Base-by-base conservation (phyloP, 1,140 invertebrate species). In the Halesus radiatus region DNA sequence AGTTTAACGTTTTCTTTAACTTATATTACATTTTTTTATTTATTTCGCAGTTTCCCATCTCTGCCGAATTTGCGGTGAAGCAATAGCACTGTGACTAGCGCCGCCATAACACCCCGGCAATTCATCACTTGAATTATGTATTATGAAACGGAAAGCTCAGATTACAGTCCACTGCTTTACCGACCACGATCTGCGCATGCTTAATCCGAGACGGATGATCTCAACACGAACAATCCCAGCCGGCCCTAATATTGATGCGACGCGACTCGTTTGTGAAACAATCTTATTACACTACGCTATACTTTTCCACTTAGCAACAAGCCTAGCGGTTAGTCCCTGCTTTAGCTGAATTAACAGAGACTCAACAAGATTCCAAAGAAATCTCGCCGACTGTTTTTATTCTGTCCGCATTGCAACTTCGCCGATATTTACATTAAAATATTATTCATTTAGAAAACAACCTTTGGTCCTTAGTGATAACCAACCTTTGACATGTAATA, bases 131-230 rank as follows among this genome's bases (percentile, higher is more conserved):
- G 66, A 78, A 78, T 70, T 70, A 70, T 70, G 66, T 50, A 70
- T 78, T 78, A 78, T 70, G 64, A 78, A 70, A 78, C 76, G 76
- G 64, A 78, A 78, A 78, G 62, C 76, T 78, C 62, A 62, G 66
- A 78, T 78, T 78, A 78, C 76, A 68, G 52, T 53, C 64, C 29
- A 70, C 62, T 78, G 52, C 60, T 52, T 78, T 70, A 68, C 60
- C 45, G 62, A 68, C 50, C 76, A 70, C 76, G 64, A 78, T 70
- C 64, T 53, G 22, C 45, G 62, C 62, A 64, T 50, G 60, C 76
- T 78, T 78, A 29, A 78, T 54, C 37, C 62, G 62, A 53, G 76
- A 78, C 53, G 62, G 66, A 70, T 68, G 76, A 66, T 70, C 66
- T 50, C 66, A 50, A 20, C 32, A 18, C 45, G 16, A 22, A n/a